Evolutionary conservation across 2,888 invertebrate genomes (phyloP), one percentile per base, ranked within the genome.

Genomic region (Hirtodrosophila confusa): DNA sequence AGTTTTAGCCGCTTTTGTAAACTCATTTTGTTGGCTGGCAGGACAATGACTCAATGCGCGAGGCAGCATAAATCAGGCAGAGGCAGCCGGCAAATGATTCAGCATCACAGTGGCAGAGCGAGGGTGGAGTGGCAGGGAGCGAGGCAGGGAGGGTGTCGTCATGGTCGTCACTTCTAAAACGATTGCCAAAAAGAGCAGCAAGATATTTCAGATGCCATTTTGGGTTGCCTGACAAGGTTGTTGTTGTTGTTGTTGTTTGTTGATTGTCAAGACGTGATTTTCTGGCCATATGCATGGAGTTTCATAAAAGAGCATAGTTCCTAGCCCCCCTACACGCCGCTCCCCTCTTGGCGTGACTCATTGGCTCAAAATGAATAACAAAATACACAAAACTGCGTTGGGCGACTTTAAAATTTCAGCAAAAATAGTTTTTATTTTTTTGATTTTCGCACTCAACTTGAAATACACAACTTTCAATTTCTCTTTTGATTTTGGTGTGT

Each of bases 221-320:
- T 77, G 71, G 85, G 80, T 27, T 71, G 63, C 44, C 50, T 60
- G 60, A 61, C 78, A 64, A 66, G 57, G 74, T 39, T 72, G 53
- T 45, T 50, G 48, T 51, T 49, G 50, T 41, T 44, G 11, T 33
- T 50, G 49, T 49, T 40, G 60, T 55, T 43, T 51, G 33, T 40
- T 75, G 70, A 69, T 78, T 78, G 84, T 47, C 69, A 72, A 86
- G 65, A 83, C 80, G 80, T 84, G 87, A 86, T 86, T 82, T 78
- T 82, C 44, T 36, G 44, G 49, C 50, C 61, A 68, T 56, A 69
- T 62, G 56, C 60, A 53, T 60, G 64, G 36, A 67, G 49, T 58
- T 55, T 45, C 41, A n/a, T 17, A 24, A 40, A 40, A 37, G 17
- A 37, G 17, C 33, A 27, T 50, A 58, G 37, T 39, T 54, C n/a